A percentile compares a stretch with the other conserved stretches of the same genome.
These are phyloP conservation scores for Cataglyphis livida DNA, from an alignment of 2,888 invertebrate genomes.

Conservation along the genomic window DNA sequence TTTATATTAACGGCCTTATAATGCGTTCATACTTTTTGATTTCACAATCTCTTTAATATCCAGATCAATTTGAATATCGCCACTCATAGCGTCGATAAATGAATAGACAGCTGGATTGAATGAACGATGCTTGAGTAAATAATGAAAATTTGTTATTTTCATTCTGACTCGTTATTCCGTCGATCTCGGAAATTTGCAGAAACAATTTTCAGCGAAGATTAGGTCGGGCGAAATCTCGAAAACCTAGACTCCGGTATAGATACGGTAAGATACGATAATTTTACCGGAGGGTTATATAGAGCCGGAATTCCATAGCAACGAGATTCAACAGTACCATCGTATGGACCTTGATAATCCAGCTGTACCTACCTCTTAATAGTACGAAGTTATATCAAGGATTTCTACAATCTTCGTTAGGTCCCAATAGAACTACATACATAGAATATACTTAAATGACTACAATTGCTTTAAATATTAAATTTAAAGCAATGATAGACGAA, in stretches of 20 bases:
- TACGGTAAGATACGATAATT: slow-evolving; percentile 44
- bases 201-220: slow-evolving; percentile 51
- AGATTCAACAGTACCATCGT: slow-evolving; percentile 43
- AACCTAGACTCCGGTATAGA: slow-evolving; percentile 35
- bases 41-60: slow-evolving; percentile 17
- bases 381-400: slow-evolving; percentile 48
- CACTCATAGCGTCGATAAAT: slow-evolving; percentile 15
- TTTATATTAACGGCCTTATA: slow-evolving; percentile 2
- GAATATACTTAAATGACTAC: neutral
- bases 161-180: slow-evolving; percentile 8
- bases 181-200: slow-evolving; percentile 45
- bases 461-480: neutral
- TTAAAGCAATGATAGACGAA: neutral
- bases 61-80: slow-evolving; percentile 14
- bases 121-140: slow-evolving; percentile 34
- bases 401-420: slow-evolving; percentile 39
- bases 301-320: slow-evolving; percentile 38
- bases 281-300: slow-evolving; percentile 28
- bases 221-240: slow-evolving; percentile 46
- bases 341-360: slow-evolving; percentile 55
- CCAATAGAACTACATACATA: slow-evolving; percentile 14
- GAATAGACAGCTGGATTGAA: slow-evolving; percentile 24
- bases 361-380: slow-evolving; percentile 49
- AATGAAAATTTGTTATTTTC: slow-evolving; percentile 40
- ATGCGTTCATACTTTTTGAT: slow-evolving; percentile 9